These are phyloP conservation scores for Ormyrus nitidulus DNA, from an alignment of 2,888 invertebrate species.

Conservation along the genomic window DNA sequence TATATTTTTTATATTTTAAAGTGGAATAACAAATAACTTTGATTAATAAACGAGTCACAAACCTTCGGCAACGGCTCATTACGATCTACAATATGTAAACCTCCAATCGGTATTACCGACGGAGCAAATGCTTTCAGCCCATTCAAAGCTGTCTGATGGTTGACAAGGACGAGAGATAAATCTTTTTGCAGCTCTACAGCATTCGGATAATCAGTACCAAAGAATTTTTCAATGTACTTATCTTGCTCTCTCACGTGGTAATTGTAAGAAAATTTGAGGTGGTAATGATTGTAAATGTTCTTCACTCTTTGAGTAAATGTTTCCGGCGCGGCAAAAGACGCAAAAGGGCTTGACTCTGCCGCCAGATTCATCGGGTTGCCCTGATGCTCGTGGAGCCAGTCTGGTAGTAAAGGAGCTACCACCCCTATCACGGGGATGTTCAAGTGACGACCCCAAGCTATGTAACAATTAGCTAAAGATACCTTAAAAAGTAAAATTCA, in stretches of 20 bases:
- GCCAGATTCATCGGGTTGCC: slow-evolving; percentile 46
- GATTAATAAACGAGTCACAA: background rate
- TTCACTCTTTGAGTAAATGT: slow-evolving; percentile 28
- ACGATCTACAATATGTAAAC: slow-evolving; percentile 73
- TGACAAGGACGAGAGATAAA: slow-evolving; percentile 74
- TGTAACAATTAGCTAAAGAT: slow-evolving; percentile 32
- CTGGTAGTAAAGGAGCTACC: slow-evolving; percentile 20
- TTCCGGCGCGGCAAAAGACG: slow-evolving; percentile 19
- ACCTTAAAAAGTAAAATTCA: background rate
- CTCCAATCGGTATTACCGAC: slow-evolving; percentile 78
- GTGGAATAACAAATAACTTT: background rate
- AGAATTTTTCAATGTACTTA: slow-evolving; percentile 38
- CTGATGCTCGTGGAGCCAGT: slow-evolving; percentile 34
- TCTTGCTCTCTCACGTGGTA: slow-evolving; percentile 5
- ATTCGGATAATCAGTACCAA: slow-evolving; percentile 40
- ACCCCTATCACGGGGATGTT: slow-evolving; percentile 43
- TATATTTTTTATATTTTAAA: background rate
- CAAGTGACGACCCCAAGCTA: slow-evolving; percentile 37
- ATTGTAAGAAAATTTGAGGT: background rate
- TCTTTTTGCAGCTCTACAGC: slow-evolving; percentile 64
- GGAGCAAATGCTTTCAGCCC: slow-evolving; percentile 76
- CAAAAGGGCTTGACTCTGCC: background rate
- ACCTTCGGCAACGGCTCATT: slow-evolving; percentile 25
- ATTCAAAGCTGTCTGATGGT: slow-evolving; percentile 77
- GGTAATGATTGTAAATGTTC: background rate